phyloP scores from a whole-genome alignment of 2,797 vertebrate species.

The Enteromius fasciolatus region DNA sequence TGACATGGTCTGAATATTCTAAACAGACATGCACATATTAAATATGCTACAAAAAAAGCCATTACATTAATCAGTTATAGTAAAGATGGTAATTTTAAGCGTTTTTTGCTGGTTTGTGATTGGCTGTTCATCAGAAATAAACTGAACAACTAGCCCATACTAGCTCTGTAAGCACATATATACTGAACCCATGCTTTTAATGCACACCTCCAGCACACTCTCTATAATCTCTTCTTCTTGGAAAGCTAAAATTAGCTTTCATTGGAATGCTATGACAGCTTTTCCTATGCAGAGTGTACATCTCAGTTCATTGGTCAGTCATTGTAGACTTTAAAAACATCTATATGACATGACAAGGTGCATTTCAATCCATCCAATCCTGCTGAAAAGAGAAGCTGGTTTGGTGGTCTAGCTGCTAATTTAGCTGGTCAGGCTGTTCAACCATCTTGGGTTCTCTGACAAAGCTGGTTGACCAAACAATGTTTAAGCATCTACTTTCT shows the following conservation, averaged over 20 bases:
- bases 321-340: neutral
- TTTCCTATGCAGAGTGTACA: conserved; percentile 69
- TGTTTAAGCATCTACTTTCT: neutral
- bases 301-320: conserved; percentile 59
- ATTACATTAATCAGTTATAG: neutral
- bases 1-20: neutral
- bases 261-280: conserved; percentile 58
- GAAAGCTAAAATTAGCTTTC: conserved; percentile 69
- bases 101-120: neutral
- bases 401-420: neutral
- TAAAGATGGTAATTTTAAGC: neutral
- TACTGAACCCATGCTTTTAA: conserved; percentile 52
- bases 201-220: conserved; percentile 65
- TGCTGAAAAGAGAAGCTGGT: neutral
- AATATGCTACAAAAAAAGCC: neutral
- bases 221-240: conserved; percentile 70
- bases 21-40: neutral
- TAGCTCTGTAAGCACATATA: neutral
- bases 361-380: neutral
- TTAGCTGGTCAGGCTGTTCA: neutral
- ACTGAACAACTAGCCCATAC: neutral
- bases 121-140: neutral
- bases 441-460: neutral
- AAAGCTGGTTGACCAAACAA: conserved; percentile 7
- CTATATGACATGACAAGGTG: neutral